phyloP scores from a whole-genome alignment of 2,888 invertebrate genomes.

The Drosophila antonietae region DNA sequence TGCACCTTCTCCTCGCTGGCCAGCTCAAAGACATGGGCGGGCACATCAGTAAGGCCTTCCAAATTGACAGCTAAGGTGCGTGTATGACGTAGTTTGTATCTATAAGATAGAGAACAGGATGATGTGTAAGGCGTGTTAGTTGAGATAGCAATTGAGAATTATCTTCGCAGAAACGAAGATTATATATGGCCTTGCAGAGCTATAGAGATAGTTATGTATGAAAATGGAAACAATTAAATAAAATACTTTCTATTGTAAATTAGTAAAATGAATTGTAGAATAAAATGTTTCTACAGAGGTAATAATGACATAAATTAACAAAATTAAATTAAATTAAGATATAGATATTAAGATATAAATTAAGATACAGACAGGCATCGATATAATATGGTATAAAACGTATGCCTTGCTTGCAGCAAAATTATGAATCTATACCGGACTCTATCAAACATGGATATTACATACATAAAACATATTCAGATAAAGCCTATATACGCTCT shows the following conservation, averaged over 20 bases:
- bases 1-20: conserved; percentile 90
- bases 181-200: not conserved
- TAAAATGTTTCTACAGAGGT: too few species aligned
- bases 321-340: too few species aligned
- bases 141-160: too few species aligned
- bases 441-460: not conserved
- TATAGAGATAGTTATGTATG: too few species aligned
- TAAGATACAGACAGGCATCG: not conserved
- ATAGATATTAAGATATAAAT: too few species aligned
- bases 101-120: conserved; percentile 60
- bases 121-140: not conserved
- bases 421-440: not conserved
- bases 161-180: conserved; percentile 1
- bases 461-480: not conserved
- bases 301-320: too few species aligned
- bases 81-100: conserved; percentile 87
- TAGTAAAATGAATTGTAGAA: too few species aligned
- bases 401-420: not conserved
- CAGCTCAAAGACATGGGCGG: conserved; percentile 89
- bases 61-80: conserved; percentile 83
- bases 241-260: too few species aligned
- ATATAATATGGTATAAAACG: not conserved
- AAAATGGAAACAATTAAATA: too few species aligned
- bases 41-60: conserved; percentile 88
- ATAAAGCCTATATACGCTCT: not conserved